Base-by-base conservation (phyloP, 2,113 vertebrate genomes). In the Balaeniceps rex region DNA sequence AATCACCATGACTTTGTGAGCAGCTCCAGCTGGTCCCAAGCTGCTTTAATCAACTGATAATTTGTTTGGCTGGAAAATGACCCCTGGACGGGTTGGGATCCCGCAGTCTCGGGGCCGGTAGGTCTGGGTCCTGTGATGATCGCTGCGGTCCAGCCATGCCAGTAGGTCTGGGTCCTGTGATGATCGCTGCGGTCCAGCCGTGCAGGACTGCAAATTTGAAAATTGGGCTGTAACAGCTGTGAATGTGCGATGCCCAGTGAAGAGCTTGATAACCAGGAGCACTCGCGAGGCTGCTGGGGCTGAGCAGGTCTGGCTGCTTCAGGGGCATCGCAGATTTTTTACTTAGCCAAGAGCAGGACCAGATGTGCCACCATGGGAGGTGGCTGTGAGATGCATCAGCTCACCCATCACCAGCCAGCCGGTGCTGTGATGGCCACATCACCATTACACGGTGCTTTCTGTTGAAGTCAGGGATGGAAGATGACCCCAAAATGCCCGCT, bases 91-190 rank as follows among this genome's bases (percentile, higher is more conserved):
- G 49, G 31, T 5, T 72, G 81, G 61, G 81, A 69, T 87, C 57
- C 69, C 0, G 0, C 42, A 71, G 70, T 19, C 33, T 46, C 0
- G 2, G 60, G 66, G 26, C 33, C 0, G 0, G 11, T 22, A 71
- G 66, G 61, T 57, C 68, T 77, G 64, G 46, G 51, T 71, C 51
- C 80, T 78, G 60, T 40, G 72, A 17, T 1, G 2, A 46, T 57
- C 6, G 0, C 55, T 63, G 82, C 0, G 2, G 23, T 65, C 66
- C 87, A 52, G 68, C n/a, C n/a, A 0, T n/a, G 29, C 31, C 0
- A 0, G 11, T 22, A 71, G 66, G 61, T 57, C 68, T 77, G 64
- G 46, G 46, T 72, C 47, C 80, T 79, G 61, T 40, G 72, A 17
- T 1, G 2, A 46, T 57, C 6, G 0, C 55, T 63, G 82, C 0